Base-by-base conservation (phyloP, 2,113 vertebrate genomes). In the Cyprinus carpio region DNA sequence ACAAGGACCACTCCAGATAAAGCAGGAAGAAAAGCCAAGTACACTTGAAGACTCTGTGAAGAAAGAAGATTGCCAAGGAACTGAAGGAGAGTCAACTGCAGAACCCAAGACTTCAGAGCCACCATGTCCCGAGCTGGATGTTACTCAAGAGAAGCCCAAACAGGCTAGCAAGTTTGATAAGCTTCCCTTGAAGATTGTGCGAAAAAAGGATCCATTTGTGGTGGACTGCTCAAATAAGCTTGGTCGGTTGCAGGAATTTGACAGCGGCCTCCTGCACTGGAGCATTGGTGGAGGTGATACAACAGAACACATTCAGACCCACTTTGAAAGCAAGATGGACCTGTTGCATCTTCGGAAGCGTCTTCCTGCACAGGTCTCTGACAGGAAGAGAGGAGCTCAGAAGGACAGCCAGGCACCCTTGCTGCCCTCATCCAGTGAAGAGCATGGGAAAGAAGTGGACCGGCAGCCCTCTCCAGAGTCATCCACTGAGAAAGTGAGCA, bases 261-360 rank as follows among this genome's bases (percentile, higher is more conserved):
- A 99, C 87, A 99, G 98, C 13, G 98, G 98, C 51, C 92, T 99
- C 83, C 92, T 98, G 86, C 98, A 99, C 91, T 99, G 98, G 98
- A 96, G 97, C 83, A 97, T 99, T 34, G 98, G 98, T 78, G 98
- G 98, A 0, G 98, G 98, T 8, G 98, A 99, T 83, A 98, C 97
- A 83, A 99, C 98, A 23, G 97, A 99, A 89, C 98, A 99, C 92
- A 99, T 99, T 88, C 98, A 99, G 93, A 98, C 98, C 88, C 97
- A 99, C 94, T 99, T 99, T 72, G 98, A 99, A 90, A 97, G 96
- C 89, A 95, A 95, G 86, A 93, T 89, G 13, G 95, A 96, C 89
- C 95, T 97, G 83, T 91, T 95, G 84, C 92, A 91, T 81, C 89
- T 91, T 77, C 93, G 95, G 75, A 95, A 94, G 90, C 92, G 93